These are phyloP conservation scores for Dendrolimus houi DNA, from an alignment of 2,888 invertebrate genomes.

Conservation along the genomic window DNA sequence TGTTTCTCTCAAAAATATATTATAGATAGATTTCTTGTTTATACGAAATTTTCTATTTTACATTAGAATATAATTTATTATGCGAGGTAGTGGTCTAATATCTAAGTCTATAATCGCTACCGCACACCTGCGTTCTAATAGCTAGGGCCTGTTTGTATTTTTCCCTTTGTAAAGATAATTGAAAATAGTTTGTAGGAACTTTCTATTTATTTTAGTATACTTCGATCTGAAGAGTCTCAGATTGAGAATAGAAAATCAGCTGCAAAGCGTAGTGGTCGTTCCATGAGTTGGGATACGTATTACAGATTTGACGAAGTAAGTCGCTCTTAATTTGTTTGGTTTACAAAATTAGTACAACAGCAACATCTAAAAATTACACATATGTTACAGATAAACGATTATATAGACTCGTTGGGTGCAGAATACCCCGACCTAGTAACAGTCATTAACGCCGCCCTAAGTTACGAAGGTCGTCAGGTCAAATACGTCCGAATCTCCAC, in stretches of 20 bases:
- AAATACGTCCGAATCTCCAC: slow-evolving; percentile 78
- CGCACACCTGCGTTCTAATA: background rate
- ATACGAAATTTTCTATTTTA: too few relatives aligned
- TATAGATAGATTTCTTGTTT: too few relatives aligned
- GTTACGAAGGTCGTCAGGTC: slow-evolving; percentile 77
- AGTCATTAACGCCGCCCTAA: slow-evolving; percentile 73
- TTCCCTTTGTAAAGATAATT: too few relatives aligned
- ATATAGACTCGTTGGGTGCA: slow-evolving; percentile 52
- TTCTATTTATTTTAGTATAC: slow-evolving; percentile 29
- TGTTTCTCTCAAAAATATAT: too few relatives aligned
- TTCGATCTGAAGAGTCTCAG: slow-evolving; percentile 46
- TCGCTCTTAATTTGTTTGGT: too few relatives aligned
- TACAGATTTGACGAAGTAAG: slow-evolving; percentile 46
- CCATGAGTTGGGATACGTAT: slow-evolving; percentile 53
- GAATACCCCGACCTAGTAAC: slow-evolving; percentile 65
- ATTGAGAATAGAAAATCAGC: slow-evolving; percentile 25
- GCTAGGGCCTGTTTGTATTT: too few relatives aligned
- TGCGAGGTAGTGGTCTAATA: too few relatives aligned
- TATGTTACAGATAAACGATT: slow-evolving; percentile 64
- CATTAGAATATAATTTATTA: too few relatives aligned
- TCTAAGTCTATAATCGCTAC: too few relatives aligned
- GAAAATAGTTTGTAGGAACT: too few relatives aligned
- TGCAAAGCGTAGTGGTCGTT: slow-evolving; percentile 33
- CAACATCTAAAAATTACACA: too few relatives aligned
- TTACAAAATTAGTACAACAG: too few relatives aligned